A percentile compares a stretch with the other conserved stretches of the same genome.
These are phyloP conservation scores for Platyscapa corneri DNA, from an alignment of 1,140 invertebrate genomes.

Conservation along the genomic window DNA sequence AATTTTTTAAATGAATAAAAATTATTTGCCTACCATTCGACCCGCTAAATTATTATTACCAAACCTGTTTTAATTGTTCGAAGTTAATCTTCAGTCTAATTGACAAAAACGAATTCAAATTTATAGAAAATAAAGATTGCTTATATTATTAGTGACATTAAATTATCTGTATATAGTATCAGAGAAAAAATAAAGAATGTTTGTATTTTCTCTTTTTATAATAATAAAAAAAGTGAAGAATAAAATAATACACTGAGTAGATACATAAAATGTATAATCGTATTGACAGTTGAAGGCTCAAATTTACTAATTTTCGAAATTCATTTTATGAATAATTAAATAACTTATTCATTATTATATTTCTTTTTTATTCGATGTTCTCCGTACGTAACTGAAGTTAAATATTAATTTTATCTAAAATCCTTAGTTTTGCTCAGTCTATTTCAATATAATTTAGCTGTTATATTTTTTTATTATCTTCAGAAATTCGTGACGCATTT, in stretches of 20 bases:
- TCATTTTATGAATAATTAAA: slow-evolving; percentile 62
- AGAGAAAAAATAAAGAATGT: neutral
- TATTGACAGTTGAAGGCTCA: slow-evolving; percentile 7
- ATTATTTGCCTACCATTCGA: neutral
- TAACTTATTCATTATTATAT: slow-evolving; percentile 8
- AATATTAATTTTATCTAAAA: slow-evolving; percentile 43
- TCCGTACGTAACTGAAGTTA: slow-evolving; percentile 2
- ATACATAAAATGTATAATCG: slow-evolving; percentile 29
- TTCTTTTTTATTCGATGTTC: slow-evolving; percentile 1
- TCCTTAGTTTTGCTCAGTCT: slow-evolving; percentile 59
- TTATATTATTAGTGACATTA: slow-evolving; percentile 15
- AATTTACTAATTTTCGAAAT: slow-evolving; percentile 45
- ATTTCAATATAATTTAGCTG: slow-evolving; percentile 53
- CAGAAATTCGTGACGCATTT: neutral
- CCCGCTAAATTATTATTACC: slow-evolving; percentile 35
- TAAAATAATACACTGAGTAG: slow-evolving; percentile 6
- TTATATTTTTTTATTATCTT: neutral
- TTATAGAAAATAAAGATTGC: neutral
- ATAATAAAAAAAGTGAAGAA: neutral
- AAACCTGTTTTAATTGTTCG: slow-evolving; percentile 47
- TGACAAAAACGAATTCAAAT: slow-evolving; percentile 44
- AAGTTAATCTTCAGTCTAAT: slow-evolving; percentile 56
- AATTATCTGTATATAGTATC: neutral
- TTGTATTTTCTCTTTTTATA: neutral
- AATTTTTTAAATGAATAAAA: neutral